Percentiles rank a stretch among this genome's conserved stretches.
phyloP scores from a whole-genome alignment of 2,888 invertebrate genomes.

The Acanthosepion esculentum region DNA sequence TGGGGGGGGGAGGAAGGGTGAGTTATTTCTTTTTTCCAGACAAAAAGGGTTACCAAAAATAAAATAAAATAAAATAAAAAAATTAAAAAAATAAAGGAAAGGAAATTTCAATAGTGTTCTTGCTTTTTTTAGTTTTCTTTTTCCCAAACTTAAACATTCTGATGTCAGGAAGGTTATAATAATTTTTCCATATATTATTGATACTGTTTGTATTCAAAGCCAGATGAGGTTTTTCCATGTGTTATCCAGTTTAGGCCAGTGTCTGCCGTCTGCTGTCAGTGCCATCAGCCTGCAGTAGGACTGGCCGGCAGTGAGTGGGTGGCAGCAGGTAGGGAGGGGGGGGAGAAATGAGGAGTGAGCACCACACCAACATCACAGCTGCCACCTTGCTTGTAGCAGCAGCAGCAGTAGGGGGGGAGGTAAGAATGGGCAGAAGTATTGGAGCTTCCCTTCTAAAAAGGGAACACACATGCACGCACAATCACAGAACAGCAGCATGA shows the following conservation, averaged over 20 bases:
- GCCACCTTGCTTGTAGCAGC: slow-evolving; percentile 11
- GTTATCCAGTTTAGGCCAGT: slow-evolving; percentile 48
- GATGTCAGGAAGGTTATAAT: no score
- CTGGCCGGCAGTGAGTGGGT: slow-evolving; percentile 42
- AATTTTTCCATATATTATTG: background rate
- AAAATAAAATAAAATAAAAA: no score
- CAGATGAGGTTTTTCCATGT: slow-evolving; percentile 41
- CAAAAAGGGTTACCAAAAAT: background rate
- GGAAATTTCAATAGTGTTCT: background rate
- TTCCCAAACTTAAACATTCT: no score
- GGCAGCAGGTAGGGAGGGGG: slow-evolving; percentile 43
- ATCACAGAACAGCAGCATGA: background rate
- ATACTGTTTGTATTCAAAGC: slow-evolving; percentile 41
- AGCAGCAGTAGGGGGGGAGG: background rate
- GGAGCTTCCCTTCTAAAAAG: background rate
- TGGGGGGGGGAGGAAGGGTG: background rate
- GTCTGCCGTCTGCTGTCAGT: slow-evolving; percentile 46
- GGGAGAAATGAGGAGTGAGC: slow-evolving; percentile 45
- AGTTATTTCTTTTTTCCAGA: background rate
- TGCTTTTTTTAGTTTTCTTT: no score
- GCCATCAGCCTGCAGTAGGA: slow-evolving; percentile 45
- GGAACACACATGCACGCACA: background rate
- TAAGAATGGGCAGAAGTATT: background rate
- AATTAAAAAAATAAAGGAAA: background rate
- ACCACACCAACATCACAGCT: background rate